These are phyloP conservation scores for Campoletis sonorensis DNA, from an alignment of 1,140 invertebrate species.

Conservation along the genomic window DNA sequence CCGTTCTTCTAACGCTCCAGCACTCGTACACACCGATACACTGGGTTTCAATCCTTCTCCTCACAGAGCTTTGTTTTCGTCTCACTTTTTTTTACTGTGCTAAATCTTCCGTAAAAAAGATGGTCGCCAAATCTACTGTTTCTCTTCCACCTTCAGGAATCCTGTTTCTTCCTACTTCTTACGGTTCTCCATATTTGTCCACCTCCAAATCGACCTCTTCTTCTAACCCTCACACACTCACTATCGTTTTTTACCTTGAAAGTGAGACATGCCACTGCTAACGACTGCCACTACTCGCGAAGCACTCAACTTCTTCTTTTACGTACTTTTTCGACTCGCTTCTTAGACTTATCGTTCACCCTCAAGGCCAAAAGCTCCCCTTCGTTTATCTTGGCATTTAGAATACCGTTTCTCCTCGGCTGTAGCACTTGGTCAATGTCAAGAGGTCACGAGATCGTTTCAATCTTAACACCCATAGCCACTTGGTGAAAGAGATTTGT, in stretches of 20 bases:
- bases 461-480: constrained; percentile 1
- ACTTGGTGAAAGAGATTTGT: background rate
- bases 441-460: constrained; percentile 45
- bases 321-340: constrained; percentile 3
- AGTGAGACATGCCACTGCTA: background rate
- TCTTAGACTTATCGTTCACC: constrained; percentile 25
- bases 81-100: background rate
- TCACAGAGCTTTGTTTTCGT: background rate
- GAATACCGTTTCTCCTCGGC: background rate
- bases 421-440: constrained; percentile 40
- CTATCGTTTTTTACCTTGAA: background rate
- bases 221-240: background rate
- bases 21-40: background rate
- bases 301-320: constrained; percentile 22
- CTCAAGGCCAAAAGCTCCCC: constrained; percentile 12
- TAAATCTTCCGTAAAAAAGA: background rate
- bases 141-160: background rate
- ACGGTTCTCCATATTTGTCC: constrained; percentile 17
- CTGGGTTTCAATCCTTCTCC: background rate
- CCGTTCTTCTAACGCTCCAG: background rate
- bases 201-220: background rate
- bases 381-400: constrained; percentile 44
- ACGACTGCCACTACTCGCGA: constrained; percentile 1
- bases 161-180: background rate
- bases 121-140: background rate